Base-by-base conservation (phyloP, 2,797 vertebrate genomes). In the Potorous gilbertii region DNA sequence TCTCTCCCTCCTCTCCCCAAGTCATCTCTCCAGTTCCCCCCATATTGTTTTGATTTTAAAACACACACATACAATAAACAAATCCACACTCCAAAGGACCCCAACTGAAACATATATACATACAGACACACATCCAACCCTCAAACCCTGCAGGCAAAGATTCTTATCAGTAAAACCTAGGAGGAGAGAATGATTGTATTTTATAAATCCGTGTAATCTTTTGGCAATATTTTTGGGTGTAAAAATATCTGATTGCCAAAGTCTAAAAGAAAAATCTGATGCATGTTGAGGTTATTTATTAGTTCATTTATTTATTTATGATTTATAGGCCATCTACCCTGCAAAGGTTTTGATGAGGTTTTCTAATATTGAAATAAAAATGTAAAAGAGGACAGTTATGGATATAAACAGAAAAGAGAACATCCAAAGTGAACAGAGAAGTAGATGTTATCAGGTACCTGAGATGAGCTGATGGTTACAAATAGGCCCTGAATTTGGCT, bases 41-140 rank as follows among this genome's bases (percentile, higher is more conserved):
- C 54, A 96, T 97, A 90, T 90, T 14, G 74, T 56, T 96, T 59
- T 92, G 95, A 96, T 12, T 62, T 97, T 93, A 11, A 93, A 40
- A 87, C 14, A 29, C 54, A 57, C 90, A 92, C 34, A 46, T 13
- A 92, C 46, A 92, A 27, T 57, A 95, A 55, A 92, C 91, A 91
- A 94, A n/a, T 54, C 54, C 54, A n/a, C 89, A n/a, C 94, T n/a
- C 92, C 31, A 93, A 90, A 92, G 93, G 90, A 93, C 57, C 91
- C 31, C 90, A 28, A 93, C 59, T 50, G 92, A 93, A 57, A 94
- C 40, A 56, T 50, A 90, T 93, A 55, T 40, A 18, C 46, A 4
- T 8, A 5, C 18, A 52, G 52, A 12, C 2, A 95, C 50, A 1
- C 90, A 62, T 40, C n/a, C 28, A 91, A 31, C 18, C 90, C 46